Percentiles rank a stretch among this genome's conserved stretches.
Evolutionary conservation across 2,113 vertebrate species (phyloP).

Genomic region (Malaclemys terrapin): DNA sequence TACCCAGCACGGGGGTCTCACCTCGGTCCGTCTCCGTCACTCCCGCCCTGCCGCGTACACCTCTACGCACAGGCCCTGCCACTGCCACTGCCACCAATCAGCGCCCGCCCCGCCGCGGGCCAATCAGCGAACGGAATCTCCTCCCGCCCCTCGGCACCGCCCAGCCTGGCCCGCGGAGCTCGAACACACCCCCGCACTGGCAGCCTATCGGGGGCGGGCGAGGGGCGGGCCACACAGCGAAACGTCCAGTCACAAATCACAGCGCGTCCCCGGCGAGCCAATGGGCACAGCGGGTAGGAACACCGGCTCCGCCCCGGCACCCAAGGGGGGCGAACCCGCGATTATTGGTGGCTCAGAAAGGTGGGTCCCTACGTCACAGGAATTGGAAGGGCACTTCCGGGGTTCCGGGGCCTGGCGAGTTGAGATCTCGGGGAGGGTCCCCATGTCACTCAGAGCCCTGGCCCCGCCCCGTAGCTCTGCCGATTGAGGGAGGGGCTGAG

Average conservation of each 20-base stretch:
- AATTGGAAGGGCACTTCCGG: neutral
- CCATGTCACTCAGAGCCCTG: neutral
- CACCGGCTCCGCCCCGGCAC: neutral
- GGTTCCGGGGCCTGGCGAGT: neutral
- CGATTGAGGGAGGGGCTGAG: no score
- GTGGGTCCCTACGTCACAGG: accelerated
- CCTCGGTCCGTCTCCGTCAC: neutral
- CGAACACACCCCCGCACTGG: neutral
- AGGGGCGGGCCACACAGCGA: accelerated
- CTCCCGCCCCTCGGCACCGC: constrained; percentile 39
- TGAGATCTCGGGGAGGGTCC: no score
- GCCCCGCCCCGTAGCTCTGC: neutral
- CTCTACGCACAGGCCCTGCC: neutral
- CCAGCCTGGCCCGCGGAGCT: neutral
- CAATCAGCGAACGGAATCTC: neutral
- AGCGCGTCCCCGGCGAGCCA: constrained; percentile 63
- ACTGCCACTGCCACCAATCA: neutral
- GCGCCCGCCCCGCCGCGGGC: accelerated
- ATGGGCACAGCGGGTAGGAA: neutral
- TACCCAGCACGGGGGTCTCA: neutral
- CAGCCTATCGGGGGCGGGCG: neutral
- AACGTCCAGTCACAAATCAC: constrained; percentile 55
- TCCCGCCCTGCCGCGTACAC: constrained; percentile 49
- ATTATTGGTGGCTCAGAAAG: accelerated
- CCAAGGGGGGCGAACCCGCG: accelerated